Evolutionary conservation across 2,888 invertebrate genomes (phyloP).

Genomic region (Panorpa germanica): DNA sequence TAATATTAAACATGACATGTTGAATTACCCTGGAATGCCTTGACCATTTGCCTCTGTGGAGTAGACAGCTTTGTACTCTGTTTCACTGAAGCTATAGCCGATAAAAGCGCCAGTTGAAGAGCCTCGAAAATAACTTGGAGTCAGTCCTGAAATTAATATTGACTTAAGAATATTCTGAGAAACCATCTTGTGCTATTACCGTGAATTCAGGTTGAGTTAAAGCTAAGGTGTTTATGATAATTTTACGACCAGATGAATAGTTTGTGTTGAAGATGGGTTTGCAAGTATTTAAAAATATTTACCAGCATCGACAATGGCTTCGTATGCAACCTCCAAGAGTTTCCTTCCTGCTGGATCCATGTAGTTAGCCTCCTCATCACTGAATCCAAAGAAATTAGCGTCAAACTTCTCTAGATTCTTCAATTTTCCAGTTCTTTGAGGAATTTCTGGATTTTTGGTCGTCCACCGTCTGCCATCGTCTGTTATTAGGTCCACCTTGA

Average conservation of each 20-base stretch:
- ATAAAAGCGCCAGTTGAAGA: conserved; percentile 29
- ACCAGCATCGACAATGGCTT: conserved; percentile 12
- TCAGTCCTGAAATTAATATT: too few relatives aligned
- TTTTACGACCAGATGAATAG: too few relatives aligned
- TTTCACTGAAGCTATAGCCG: conserved; percentile 35
- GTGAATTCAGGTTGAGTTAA: too few relatives aligned
- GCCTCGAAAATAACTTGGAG: conserved; percentile 30
- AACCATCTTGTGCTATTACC: too few relatives aligned
- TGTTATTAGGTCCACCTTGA: conserved; percentile 49
- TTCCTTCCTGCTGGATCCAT: conserved; percentile 8
- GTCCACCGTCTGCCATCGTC: conserved; percentile 35
- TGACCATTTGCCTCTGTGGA: conserved; percentile 14
- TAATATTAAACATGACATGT: too few relatives aligned
- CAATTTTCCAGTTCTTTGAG: conserved; percentile 28
- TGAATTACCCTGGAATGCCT: conserved; percentile 18
- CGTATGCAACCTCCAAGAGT: conserved; percentile 6
- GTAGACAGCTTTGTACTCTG: conserved; percentile 30
- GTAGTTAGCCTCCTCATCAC: conserved; percentile 25
- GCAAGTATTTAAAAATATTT: too few relatives aligned
- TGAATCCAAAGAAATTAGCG: conserved; percentile 30
- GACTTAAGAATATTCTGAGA: too few relatives aligned
- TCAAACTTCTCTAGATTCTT: conserved; percentile 31
- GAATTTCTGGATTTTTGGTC: conserved; percentile 10
- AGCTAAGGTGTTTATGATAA: too few relatives aligned
- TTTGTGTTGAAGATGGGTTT: too few relatives aligned